These are phyloP conservation scores for Acronicta aceris DNA, from an alignment of 2,888 invertebrate species.

Conservation along the genomic window DNA sequence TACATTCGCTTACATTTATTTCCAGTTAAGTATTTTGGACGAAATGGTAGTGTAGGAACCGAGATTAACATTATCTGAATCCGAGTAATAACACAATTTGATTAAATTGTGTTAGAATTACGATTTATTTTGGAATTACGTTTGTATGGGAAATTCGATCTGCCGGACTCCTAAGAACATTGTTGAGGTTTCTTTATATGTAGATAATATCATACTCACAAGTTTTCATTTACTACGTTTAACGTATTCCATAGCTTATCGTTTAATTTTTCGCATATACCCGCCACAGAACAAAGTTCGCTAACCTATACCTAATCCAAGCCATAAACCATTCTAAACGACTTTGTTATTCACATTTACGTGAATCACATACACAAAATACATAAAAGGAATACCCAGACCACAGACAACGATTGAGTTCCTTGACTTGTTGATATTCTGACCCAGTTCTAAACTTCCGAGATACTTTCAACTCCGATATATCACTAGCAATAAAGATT, in stretches of 20 bases:
- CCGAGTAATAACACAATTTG: no score
- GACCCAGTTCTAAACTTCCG: constrained; percentile 36
- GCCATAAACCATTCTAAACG: constrained; percentile 25
- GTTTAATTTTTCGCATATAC: not conserved
- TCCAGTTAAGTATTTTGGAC: no score
- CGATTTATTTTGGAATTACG: no score
- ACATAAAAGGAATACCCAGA: constrained; percentile 5
- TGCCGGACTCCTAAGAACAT: no score
- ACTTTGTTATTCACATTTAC: constrained; percentile 34
- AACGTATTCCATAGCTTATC: not conserved
- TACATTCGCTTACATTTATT: no score
- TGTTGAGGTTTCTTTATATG: no score
- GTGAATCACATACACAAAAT: constrained; percentile 6
- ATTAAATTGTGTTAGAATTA: no score
- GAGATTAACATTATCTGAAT: no score
- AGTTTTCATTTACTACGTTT: no score
- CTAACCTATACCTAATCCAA: constrained; percentile 6
- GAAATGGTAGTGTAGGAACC: no score
- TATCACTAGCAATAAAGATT: constrained; percentile 21
- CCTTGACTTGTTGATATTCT: constrained; percentile 34
- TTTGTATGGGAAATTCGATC: no score
- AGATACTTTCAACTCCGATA: constrained; percentile 11
- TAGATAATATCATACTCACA: no score
- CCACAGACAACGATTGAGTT: constrained; percentile 3
- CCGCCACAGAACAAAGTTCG: constrained; percentile 2